These are phyloP conservation scores for Nipponacmea schrenckii DNA, from an alignment of 2,888 invertebrate genomes.

Conservation along the genomic window DNA sequence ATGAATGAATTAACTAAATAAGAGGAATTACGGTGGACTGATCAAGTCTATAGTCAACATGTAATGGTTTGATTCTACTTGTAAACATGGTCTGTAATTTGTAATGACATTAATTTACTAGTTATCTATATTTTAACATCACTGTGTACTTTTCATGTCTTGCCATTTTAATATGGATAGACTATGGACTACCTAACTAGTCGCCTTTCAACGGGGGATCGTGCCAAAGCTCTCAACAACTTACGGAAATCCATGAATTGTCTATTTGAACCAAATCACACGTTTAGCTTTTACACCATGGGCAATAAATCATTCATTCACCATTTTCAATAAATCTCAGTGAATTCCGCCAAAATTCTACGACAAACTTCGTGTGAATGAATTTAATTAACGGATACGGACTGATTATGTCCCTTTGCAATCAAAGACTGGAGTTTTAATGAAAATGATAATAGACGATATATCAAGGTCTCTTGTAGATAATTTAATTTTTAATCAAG, in stretches of 20 bases:
- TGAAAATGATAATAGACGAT: too few species aligned
- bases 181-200: neutral
- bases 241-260: neutral
- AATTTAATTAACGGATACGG: constrained; percentile 1
- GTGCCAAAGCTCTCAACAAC: neutral
- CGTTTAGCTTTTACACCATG: neutral
- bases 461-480: too few species aligned
- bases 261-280: neutral
- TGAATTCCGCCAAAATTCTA: neutral
- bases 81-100: neutral
- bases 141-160: constrained; percentile 3
- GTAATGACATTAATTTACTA: neutral
- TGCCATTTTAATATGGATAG: neutral
- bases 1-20: too few species aligned
- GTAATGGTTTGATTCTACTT: too few species aligned
- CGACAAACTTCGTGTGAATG: neutral
- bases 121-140: neutral
- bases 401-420: too few species aligned
- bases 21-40: too few species aligned
- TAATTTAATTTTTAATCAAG: too few species aligned
- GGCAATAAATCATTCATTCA: constrained; percentile 6
- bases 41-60: too few species aligned
- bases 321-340: neutral
- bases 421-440: too few species aligned
- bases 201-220: neutral